A percentile compares a stretch with the other conserved stretches of the same genome.
Conservation (phyloP, 2,888 invertebrate species). For the Anaspis maculata region DNA sequence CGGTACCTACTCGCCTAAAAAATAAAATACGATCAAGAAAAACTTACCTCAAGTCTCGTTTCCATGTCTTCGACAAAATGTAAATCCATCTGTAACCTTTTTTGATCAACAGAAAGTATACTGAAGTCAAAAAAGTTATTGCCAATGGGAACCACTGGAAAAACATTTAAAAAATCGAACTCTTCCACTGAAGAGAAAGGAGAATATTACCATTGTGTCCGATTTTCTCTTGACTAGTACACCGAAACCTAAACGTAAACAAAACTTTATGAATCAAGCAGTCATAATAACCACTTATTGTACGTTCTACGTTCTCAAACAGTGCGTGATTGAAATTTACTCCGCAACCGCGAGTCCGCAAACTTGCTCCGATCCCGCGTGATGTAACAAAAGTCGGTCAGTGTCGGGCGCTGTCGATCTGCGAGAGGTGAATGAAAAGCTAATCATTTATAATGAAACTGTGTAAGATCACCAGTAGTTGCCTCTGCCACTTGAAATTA, state of each 20-base stretch:
- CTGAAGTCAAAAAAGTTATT: conserved; percentile 10
- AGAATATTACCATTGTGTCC: conserved; percentile 2
- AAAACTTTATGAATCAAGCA: too few species aligned
- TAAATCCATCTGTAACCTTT: conserved; percentile 42
- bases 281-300: too few species aligned
- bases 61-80: conserved; percentile 56
- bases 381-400: conserved; percentile 9
- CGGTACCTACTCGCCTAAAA: background rate
- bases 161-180: conserved; percentile 4
- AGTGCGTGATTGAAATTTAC: too few species aligned
- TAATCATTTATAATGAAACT: too few species aligned
- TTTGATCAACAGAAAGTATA: conserved; percentile 16
- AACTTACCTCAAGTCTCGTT: conserved; percentile 60
- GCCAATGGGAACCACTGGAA: conserved; percentile 5
- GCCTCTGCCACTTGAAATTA: too few species aligned
- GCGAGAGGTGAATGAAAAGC: too few species aligned
- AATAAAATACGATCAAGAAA: conserved; percentile 6
- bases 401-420: conserved; percentile 8
- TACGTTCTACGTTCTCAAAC: too few species aligned
- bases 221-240: conserved; percentile 1
- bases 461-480: too few species aligned
- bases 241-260: too few species aligned
- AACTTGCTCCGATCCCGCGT: too few species aligned
- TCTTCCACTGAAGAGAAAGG: background rate
- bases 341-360: too few species aligned